Evolutionary conservation across 2,888 invertebrate genomes (phyloP).

Genomic region (Tipula confusa): DNA sequence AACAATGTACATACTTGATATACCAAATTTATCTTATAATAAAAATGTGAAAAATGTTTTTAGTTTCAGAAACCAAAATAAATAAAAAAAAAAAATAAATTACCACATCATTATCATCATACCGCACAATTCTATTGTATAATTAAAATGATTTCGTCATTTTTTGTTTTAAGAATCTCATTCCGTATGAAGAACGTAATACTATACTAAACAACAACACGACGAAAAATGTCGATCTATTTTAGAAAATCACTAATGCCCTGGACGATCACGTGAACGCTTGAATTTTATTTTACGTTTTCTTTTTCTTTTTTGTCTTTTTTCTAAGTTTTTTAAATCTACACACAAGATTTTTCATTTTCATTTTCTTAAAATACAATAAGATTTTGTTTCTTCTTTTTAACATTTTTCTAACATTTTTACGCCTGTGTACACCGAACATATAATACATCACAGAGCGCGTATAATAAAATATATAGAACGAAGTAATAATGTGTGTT

Average conservation of each 20-base stretch:
- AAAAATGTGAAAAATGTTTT: not conserved
- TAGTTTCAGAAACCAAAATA: no score
- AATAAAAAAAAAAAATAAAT: not conserved
- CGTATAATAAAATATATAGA: not conserved
- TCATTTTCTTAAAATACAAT: not conserved
- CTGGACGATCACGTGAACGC: slow-evolving; percentile 16
- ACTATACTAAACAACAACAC: not conserved
- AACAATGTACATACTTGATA: not conserved
- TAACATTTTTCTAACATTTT: not conserved
- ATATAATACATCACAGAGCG: not conserved
- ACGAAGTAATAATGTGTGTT: no score
- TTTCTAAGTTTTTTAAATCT: not conserved
- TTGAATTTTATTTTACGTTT: not conserved
- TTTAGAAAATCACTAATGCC: slow-evolving; percentile 20
- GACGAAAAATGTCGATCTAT: slow-evolving; percentile 1
- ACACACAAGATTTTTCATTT: not conserved
- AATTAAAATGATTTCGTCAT: slow-evolving; percentile 12
- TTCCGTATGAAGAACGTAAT: not conserved
- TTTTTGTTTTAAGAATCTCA: not conserved
- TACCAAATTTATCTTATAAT: not conserved
- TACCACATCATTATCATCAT: not conserved
- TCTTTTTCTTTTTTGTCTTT: not conserved
- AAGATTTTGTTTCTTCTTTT: not conserved
- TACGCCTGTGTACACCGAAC: not conserved
- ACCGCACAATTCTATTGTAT: not conserved